Conservation (phyloP, 2,113 vertebrate genomes). For the Columba janthina region DNA sequence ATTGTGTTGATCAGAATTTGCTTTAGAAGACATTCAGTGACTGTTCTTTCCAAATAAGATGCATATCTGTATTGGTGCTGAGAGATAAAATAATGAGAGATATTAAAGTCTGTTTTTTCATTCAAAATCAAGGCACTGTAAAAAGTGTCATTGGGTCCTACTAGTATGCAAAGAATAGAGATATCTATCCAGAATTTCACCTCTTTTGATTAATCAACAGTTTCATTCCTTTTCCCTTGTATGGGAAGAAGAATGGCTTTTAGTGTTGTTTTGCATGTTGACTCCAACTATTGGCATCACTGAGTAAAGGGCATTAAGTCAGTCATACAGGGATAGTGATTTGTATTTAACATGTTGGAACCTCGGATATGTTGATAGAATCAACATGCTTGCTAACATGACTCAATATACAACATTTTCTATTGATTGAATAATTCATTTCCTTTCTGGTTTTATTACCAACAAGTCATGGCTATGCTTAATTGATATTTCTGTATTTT, state of each 20-base stretch:
- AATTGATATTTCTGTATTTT: conserved; percentile 8
- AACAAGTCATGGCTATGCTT: background rate
- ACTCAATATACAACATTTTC: background rate
- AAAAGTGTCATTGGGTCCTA: background rate
- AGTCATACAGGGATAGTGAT: background rate
- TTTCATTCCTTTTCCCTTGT: background rate
- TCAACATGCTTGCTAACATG: background rate
- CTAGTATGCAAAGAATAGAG: background rate
- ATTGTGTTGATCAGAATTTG: background rate
- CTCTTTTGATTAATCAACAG: background rate
- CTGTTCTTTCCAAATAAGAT: background rate
- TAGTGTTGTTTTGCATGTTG: background rate
- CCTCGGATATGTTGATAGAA: background rate
- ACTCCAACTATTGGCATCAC: background rate
- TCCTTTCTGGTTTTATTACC: conserved; percentile 10
- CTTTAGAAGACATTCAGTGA: background rate
- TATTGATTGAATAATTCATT: background rate
- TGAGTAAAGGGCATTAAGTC: background rate
- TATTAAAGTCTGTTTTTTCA: background rate
- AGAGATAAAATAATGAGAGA: background rate
- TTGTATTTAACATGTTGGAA: background rate
- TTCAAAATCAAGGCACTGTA: background rate
- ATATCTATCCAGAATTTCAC: background rate
- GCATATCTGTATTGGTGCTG: background rate
- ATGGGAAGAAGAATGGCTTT: background rate